Evolutionary conservation across 1,140 invertebrate species (phyloP).

Genomic region (Linepithema humile): DNA sequence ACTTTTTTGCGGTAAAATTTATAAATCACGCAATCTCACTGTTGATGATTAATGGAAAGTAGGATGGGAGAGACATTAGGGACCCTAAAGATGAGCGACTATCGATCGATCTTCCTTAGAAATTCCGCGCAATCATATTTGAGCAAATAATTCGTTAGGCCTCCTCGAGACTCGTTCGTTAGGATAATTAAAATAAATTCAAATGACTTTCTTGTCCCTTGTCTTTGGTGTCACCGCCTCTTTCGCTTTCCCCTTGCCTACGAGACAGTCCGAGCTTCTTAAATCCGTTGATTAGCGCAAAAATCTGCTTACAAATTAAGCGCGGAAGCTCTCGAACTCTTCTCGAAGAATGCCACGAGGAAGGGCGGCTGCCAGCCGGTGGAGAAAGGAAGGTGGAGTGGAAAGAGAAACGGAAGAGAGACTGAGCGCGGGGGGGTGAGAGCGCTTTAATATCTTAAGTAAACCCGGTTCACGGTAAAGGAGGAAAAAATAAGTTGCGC

Average conservation of each 20-base stretch:
- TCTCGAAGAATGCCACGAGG: slow-evolving; percentile 9
- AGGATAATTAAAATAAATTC: slow-evolving; percentile 85
- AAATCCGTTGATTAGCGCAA: slow-evolving; percentile 84
- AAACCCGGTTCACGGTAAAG: slow-evolving; percentile 73
- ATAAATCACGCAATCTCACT: neutral
- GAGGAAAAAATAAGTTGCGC: slow-evolving; percentile 69
- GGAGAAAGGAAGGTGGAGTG: slow-evolving; percentile 9
- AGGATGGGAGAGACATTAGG: neutral
- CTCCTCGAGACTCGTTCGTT: slow-evolving; percentile 79
- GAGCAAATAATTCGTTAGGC: slow-evolving; percentile 83
- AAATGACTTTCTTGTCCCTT: slow-evolving; percentile 83
- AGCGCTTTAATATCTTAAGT: slow-evolving; percentile 84
- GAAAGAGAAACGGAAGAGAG: slow-evolving; percentile 39
- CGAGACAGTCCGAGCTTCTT: slow-evolving; percentile 73
- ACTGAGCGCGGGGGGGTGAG: slow-evolving; percentile 61
- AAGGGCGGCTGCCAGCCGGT: slow-evolving; percentile 8
- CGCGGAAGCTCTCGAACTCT: slow-evolving; percentile 72
- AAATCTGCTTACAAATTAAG: slow-evolving; percentile 85
- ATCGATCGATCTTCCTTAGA: slow-evolving; percentile 80
- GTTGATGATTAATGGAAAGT: slow-evolving; percentile 14
- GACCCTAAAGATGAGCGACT: slow-evolving; percentile 45
- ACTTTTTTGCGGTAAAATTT: neutral
- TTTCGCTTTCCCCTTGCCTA: slow-evolving; percentile 35
- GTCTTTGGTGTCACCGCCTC: slow-evolving; percentile 73
- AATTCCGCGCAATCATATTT: slow-evolving; percentile 82